These are phyloP conservation scores for Rhombomys opimus DNA, from an alignment of 2,113 vertebrate genomes.

Conservation along the genomic window DNA sequence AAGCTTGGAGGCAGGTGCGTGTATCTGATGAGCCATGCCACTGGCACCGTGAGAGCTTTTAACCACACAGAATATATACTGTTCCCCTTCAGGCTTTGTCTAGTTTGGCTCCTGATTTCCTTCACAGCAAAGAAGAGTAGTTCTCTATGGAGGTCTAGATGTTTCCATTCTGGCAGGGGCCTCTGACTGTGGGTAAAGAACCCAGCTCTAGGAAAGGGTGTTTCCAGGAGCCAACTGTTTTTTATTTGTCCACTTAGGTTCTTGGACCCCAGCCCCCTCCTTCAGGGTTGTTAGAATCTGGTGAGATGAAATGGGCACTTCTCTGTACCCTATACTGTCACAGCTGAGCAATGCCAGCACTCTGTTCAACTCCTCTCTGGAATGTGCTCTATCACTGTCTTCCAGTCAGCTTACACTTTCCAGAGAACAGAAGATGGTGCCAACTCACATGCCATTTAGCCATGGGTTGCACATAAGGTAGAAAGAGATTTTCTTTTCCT, in stretches of 20 bases:
- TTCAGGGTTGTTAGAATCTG: not conserved
- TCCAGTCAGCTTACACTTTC: not conserved
- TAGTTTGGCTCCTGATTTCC: not conserved
- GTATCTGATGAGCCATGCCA: no score
- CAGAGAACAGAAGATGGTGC: not conserved
- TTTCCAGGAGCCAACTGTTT: no score
- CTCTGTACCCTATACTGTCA: not conserved
- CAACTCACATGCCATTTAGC: not conserved
- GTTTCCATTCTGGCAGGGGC: not conserved
- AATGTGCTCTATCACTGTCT: not conserved
- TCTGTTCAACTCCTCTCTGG: not conserved
- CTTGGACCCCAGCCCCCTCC: no score
- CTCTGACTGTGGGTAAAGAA: no score
- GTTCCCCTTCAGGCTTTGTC: not conserved
- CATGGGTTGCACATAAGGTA: not conserved
- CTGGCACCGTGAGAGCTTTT: no score
- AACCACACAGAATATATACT: accelerated
- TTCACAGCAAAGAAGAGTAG: no score
- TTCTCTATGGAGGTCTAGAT: not conserved
- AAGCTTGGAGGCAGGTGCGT: not conserved
- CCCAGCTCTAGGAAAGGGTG: no score
- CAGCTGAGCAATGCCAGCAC: not conserved
- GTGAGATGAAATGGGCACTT: not conserved
- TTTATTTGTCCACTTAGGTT: not conserved
- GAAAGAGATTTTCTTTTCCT: not conserved